Percentiles rank a stretch among this genome's conserved stretches.
Conservation (phyloP, 2,888 invertebrate species). For the Lithophane socia region DNA sequence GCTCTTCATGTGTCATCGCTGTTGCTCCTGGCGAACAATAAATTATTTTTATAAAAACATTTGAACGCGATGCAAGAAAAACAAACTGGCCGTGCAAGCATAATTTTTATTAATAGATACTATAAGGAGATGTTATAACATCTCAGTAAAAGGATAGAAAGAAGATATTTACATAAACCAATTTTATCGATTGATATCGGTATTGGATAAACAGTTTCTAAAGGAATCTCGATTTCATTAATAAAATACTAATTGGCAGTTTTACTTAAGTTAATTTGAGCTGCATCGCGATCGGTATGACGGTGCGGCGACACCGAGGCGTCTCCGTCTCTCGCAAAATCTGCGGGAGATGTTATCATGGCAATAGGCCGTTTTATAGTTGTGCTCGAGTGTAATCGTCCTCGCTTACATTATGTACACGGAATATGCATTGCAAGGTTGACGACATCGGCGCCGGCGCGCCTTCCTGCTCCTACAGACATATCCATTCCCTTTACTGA, state of each 20-base stretch:
- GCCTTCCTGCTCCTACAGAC: conserved; percentile 76
- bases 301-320: conserved; percentile 61
- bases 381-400: conserved; percentile 64
- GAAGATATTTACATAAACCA: conserved; percentile 38
- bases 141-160: conserved; percentile 38
- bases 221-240: conserved; percentile 59
- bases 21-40: conserved; percentile 59
- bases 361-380: conserved; percentile 66
- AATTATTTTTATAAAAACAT: conserved; percentile 65
- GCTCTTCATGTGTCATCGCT: conserved; percentile 67
- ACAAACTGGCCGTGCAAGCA: conserved; percentile 45
- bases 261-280: conserved; percentile 60
- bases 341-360: conserved; percentile 65
- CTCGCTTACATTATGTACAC: conserved; percentile 67
- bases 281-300: conserved; percentile 34
- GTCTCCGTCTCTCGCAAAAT: conserved; percentile 59
- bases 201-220: conserved; percentile 42
- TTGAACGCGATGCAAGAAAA: conserved; percentile 57
- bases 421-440: conserved; percentile 77
- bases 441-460: conserved; percentile 74
- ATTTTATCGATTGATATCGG: conserved; percentile 44
- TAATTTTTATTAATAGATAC: conserved; percentile 56
- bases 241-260: conserved; percentile 61
- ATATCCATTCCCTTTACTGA: conserved; percentile 66
- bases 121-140: conserved; percentile 29